A percentile compares a stretch with the other conserved stretches of the same genome.
phyloP scores from a whole-genome alignment of 2,113 vertebrate species.

The Charadrius vociferus region DNA sequence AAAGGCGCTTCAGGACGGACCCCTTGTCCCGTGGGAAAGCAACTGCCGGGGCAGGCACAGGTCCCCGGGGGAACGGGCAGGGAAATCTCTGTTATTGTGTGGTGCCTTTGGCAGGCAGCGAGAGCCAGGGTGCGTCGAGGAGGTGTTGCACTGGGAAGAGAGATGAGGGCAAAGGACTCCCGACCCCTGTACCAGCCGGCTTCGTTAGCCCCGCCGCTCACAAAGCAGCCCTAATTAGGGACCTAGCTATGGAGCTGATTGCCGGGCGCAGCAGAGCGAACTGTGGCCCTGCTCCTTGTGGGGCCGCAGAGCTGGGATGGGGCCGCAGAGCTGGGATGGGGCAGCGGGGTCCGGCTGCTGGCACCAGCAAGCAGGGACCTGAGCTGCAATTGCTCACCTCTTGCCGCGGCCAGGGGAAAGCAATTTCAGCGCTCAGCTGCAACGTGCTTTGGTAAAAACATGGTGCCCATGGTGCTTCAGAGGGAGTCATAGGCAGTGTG shows the following conservation, averaged over 20 bases:
- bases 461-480: background rate
- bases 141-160: background rate
- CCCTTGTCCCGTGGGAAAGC: background rate
- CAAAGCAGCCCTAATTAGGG: background rate
- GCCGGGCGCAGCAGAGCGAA: fast-evolving
- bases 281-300: background rate
- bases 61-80: fast-evolving
- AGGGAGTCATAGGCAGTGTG: fast-evolving
- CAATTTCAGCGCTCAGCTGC: fast-evolving
- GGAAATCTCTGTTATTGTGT: background rate
- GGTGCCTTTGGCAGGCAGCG: background rate
- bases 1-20: background rate
- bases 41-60: fast-evolving
- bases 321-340: fast-evolving
- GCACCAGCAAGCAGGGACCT: fast-evolving
- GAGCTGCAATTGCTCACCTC: background rate
- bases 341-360: fast-evolving
- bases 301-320: background rate
- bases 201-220: background rate
- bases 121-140: fast-evolving
- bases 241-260: background rate
- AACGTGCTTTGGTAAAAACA: fast-evolving
- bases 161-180: background rate
- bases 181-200: fast-evolving
- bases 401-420: fast-evolving